Conservation (phyloP, 35 echinoderm and acorn worm species). For the Nesometra sesokonis region DNA sequence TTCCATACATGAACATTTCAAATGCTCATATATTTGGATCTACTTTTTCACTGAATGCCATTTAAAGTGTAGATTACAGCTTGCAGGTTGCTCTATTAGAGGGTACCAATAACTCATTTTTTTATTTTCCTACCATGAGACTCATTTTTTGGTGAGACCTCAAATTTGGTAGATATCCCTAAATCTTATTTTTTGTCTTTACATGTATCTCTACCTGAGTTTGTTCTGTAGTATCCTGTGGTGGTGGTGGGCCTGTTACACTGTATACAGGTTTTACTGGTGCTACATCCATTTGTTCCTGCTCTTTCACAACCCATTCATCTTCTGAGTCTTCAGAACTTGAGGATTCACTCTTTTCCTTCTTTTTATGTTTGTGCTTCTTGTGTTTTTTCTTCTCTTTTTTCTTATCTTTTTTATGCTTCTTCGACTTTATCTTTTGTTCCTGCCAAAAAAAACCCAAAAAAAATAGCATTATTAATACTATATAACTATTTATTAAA, state of each 20-base stretch:
- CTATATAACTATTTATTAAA: no score
- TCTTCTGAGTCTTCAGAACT: conserved; percentile 19
- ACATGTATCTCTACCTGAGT: not conserved
- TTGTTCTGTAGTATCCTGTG: not conserved
- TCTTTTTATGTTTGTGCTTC: conserved; percentile 3
- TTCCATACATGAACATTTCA: no score
- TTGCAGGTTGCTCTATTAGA: no score
- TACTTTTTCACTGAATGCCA: no score
- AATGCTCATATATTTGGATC: no score
- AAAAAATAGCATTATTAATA: no score
- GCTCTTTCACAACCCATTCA: conserved; percentile 41
- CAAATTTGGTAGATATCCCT: no score
- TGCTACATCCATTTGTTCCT: not conserved
- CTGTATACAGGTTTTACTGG: not conserved
- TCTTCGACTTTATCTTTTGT: conserved; percentile 10
- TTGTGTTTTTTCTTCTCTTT: conserved; percentile 34
- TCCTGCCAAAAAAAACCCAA: not conserved
- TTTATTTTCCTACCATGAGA: no score
- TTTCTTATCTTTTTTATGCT: conserved; percentile 31
- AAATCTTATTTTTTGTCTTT: no score
- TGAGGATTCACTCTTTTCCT: not conserved
- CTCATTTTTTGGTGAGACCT: no score
- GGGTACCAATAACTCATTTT: no score
- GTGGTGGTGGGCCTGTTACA: not conserved
- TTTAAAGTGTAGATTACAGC: no score